Conservation (phyloP, 2,888 invertebrate species). For the Drosophila testacea region DNA sequence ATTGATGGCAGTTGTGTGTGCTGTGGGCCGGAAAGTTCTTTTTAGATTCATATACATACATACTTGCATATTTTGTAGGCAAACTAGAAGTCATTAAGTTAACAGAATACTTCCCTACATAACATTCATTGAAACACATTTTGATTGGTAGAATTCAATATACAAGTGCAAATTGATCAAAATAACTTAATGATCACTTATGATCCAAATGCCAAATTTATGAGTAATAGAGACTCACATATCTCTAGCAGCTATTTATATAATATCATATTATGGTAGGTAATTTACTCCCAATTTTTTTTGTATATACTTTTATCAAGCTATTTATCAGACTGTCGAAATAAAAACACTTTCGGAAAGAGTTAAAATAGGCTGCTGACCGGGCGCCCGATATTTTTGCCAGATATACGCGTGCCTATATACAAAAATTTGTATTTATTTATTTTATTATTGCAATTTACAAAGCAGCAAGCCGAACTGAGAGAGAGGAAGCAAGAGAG, state of each 20-base stretch:
- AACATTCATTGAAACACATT: too few species aligned
- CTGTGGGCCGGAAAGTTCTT: not conserved
- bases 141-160: not conserved
- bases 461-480: conserved; percentile 44
- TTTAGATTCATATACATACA: not conserved
- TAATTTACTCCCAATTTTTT: conserved; percentile 32
- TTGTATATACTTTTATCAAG: not conserved
- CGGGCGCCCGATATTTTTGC: conserved; percentile 40
- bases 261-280: conserved; percentile 2
- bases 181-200: conserved; percentile 50
- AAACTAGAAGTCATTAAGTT: not conserved
- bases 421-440: conserved; percentile 44
- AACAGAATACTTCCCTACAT: too few species aligned
- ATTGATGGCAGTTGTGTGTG: conserved; percentile 52
- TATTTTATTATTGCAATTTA: conserved; percentile 70
- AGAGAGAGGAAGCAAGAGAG: not conserved
- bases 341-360: conserved; percentile 33
- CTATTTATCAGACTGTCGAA: conserved; percentile 31
- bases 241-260: conserved; percentile 28
- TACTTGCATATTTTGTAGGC: not conserved
- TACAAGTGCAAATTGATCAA: not conserved
- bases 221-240: conserved; percentile 10
- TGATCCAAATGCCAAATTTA: not conserved
- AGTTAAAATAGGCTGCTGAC: conserved; percentile 26
- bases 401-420: conserved; percentile 49